Conservation (phyloP, 2,113 vertebrate species). For the Podarcis muralis region DNA sequence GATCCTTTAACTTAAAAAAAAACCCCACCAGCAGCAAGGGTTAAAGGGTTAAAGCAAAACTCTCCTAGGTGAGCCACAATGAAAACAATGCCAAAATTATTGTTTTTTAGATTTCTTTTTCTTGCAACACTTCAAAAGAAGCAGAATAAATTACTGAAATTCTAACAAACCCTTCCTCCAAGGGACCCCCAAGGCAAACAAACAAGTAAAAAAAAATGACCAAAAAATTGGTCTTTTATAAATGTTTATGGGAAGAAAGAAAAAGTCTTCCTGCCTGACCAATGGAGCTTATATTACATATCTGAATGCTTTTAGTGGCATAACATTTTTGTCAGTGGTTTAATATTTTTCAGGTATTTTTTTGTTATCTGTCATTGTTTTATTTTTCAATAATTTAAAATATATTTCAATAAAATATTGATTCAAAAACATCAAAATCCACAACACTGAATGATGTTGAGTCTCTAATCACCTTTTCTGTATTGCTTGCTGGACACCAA, state of each 20-base stretch:
- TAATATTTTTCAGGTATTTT: neutral
- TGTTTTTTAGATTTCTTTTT: no score
- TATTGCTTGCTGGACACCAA: neutral
- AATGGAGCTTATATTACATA: neutral
- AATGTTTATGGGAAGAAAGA: neutral
- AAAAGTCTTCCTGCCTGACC: neutral
- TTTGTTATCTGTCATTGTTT: neutral
- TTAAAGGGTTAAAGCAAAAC: no score
- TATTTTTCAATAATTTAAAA: neutral
- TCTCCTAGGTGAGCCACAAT: no score
- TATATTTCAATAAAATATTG: neutral
- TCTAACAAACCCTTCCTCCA: no score
- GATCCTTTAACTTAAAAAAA: no score
- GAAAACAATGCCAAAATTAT: no score
- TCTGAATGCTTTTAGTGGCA: neutral
- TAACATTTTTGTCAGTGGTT: neutral
- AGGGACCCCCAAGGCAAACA: no score
- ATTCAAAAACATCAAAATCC: neutral
- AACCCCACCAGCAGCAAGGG: no score
- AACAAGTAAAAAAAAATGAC: no score
- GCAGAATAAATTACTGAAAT: no score
- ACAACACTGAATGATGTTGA: neutral
- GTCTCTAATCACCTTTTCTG: neutral
- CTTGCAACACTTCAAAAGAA: no score
- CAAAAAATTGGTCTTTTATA: neutral